phyloP scores from a whole-genome alignment of 2,797 vertebrate genomes.

The Sebastes alutus region DNA sequence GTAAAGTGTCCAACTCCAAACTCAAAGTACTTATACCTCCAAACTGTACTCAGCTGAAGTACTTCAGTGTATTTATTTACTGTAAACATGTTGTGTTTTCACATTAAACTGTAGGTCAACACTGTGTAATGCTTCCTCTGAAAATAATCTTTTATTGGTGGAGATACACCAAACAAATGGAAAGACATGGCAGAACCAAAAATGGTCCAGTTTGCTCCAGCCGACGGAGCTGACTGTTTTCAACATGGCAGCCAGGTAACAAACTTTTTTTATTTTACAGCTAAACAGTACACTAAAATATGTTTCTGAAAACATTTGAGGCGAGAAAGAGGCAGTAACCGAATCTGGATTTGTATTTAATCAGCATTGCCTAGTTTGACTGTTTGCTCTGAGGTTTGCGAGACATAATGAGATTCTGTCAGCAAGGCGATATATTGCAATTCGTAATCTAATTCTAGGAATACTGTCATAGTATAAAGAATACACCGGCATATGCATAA shows the following conservation, averaged over 20 bases:
- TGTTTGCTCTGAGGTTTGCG: too few relatives aligned
- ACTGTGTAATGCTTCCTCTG: too few relatives aligned
- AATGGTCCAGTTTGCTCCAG: too few relatives aligned
- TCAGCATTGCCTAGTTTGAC: not conserved
- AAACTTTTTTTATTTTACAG: not conserved
- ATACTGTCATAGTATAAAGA: not conserved
- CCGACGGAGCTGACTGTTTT: too few relatives aligned
- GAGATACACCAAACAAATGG: too few relatives aligned
- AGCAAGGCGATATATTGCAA: too few relatives aligned
- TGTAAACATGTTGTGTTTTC: too few relatives aligned
- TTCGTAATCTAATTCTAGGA: not conserved
- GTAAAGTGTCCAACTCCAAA: not conserved
- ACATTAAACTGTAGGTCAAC: not conserved
- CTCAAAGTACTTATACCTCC: not conserved
- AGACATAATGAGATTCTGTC: too few relatives aligned
- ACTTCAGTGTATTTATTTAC: too few relatives aligned
- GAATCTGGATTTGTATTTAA: not conserved
- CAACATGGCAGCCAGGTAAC: too few relatives aligned
- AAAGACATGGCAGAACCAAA: too few relatives aligned
- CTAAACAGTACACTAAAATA: not conserved
- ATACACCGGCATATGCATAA: not conserved
- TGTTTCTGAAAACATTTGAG: not conserved
- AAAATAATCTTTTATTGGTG: too few relatives aligned
- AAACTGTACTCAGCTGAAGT: not conserved
- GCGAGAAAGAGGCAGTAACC: rapidly evolving